A percentile compares a stretch with the other conserved stretches of the same genome.
These are phyloP conservation scores for Oreohelix idahoensis DNA, from an alignment of 1,140 invertebrate species.

Conservation along the genomic window DNA sequence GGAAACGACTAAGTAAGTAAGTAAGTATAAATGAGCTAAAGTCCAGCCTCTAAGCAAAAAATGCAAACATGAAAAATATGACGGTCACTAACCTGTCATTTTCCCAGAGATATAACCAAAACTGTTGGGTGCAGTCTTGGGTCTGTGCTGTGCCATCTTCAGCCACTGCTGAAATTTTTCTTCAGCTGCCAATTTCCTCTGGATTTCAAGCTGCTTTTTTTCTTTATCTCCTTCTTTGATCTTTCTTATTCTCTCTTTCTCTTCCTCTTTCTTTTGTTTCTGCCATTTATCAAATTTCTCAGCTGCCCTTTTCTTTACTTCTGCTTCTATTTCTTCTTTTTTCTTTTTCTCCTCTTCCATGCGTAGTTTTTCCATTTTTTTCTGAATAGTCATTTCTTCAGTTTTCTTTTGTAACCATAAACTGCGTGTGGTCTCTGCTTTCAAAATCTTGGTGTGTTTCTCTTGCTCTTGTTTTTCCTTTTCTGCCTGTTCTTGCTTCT, in stretches of 20 bases:
- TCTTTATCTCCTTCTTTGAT: constrained; percentile 54
- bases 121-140: constrained; percentile 55
- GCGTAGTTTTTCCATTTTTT: constrained; percentile 53
- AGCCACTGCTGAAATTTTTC: constrained; percentile 61
- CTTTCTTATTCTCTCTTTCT: constrained; percentile 51
- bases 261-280: constrained; percentile 55
- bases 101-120: constrained; percentile 61
- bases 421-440: constrained; percentile 49
- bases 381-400: constrained; percentile 51
- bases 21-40: no score
- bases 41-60: no score
- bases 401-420: constrained; percentile 61
- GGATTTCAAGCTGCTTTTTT: constrained; percentile 46
- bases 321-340: constrained; percentile 53
- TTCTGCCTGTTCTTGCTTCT: constrained; percentile 49
- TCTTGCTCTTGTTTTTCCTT: constrained; percentile 51
- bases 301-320: constrained; percentile 53
- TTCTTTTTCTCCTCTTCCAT: constrained; percentile 51
- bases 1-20: no score
- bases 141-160: constrained; percentile 52
- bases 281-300: constrained; percentile 60
- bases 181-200: constrained; percentile 53
- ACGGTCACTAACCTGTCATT: constrained; percentile 54
- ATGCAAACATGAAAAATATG: neutral
- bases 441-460: constrained; percentile 49